Conservation (phyloP, 2,888 invertebrate genomes). For the Dysmachus trigonus region DNA sequence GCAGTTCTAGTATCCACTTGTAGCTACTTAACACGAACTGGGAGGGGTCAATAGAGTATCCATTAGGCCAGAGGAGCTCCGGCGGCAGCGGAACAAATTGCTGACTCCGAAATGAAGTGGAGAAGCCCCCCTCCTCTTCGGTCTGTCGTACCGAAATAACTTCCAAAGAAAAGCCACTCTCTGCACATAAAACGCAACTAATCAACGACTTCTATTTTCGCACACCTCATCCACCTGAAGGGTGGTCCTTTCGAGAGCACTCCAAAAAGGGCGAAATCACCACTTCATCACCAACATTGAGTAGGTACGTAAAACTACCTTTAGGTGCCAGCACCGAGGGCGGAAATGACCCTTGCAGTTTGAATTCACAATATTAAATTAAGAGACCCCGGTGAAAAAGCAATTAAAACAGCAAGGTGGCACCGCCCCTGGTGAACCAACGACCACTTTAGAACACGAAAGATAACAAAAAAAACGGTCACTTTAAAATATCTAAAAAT, state of each 20-base stretch:
- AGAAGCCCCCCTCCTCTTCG: not conserved
- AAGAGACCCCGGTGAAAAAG: not conserved
- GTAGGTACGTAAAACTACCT: not conserved
- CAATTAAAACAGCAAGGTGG: not conserved
- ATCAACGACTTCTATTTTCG: not conserved
- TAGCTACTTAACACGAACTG: not conserved
- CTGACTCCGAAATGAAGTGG: not conserved
- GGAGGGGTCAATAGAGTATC: constrained; percentile 7
- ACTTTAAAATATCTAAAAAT: not conserved
- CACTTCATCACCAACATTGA: not conserved
- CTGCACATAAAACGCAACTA: not conserved
- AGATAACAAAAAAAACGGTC: not conserved
- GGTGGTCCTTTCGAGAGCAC: not conserved
- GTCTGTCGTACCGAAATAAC: not conserved
- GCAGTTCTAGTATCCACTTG: not conserved
- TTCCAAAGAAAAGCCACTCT: not conserved
- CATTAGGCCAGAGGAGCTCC: not conserved
- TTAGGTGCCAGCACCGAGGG: not conserved
- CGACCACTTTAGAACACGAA: not conserved
- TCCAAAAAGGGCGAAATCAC: not conserved
- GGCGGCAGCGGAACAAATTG: not conserved
- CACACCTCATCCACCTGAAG: not conserved
- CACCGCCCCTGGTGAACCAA: not conserved
- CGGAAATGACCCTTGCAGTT: not conserved
- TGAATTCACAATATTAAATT: not conserved